These are phyloP conservation scores for Lota lota DNA, from an alignment of 2,113 vertebrate species.

Conservation along the genomic window DNA sequence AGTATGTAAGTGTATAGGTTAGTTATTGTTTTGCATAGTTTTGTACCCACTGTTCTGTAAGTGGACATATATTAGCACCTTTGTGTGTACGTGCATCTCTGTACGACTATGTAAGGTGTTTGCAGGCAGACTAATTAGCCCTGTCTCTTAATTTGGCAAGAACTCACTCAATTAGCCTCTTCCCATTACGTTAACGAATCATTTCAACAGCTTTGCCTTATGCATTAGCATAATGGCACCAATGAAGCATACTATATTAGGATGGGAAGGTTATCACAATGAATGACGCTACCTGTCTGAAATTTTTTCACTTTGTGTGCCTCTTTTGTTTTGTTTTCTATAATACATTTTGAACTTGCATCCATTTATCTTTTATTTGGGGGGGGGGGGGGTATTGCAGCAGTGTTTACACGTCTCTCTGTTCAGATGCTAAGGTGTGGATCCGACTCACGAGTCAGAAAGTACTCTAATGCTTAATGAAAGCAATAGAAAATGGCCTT, in stretches of 20 bases:
- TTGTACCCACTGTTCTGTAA: not conserved
- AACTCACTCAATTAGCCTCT: constrained; percentile 62
- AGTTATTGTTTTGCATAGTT: constrained; percentile 7
- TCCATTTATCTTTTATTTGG: not conserved
- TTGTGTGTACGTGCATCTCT: constrained; percentile 10
- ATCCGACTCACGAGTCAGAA: constrained; percentile 1
- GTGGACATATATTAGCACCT: constrained; percentile 4
- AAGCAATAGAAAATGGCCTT: constrained; percentile 33
- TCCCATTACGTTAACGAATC: constrained; percentile 55
- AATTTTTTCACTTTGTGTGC: not conserved
- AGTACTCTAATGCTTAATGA: constrained; percentile 10
- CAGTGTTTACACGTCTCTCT: constrained; percentile 29
- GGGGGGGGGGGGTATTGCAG: constrained; percentile 10
- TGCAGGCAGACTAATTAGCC: constrained; percentile 28
- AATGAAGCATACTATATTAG: constrained; percentile 43
- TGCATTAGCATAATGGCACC: constrained; percentile 59
- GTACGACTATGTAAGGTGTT: no score
- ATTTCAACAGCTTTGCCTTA: constrained; percentile 42
- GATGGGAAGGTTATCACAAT: constrained; percentile 32
- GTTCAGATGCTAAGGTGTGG: constrained; percentile 20
- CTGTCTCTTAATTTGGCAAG: constrained; percentile 46
- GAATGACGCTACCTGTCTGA: constrained; percentile 1
- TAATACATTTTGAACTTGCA: constrained; percentile 16
- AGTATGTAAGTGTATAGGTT: no score
- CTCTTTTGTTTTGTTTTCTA: not conserved